Base-by-base conservation (phyloP, 1,140 invertebrate genomes). In the Vanessa atalanta region DNA sequence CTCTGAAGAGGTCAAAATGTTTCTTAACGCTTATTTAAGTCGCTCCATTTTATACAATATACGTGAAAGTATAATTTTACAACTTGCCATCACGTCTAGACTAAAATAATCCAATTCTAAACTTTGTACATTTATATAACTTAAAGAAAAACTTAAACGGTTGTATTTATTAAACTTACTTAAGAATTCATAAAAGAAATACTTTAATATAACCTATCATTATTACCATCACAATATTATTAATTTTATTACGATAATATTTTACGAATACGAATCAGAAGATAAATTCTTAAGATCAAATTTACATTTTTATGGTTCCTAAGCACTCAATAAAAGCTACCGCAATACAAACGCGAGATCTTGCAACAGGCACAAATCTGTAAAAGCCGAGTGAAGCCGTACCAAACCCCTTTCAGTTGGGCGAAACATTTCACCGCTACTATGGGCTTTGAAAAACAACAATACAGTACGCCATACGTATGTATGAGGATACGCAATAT, bases 21-120 rank as follows among this genome's bases (percentile, higher is more conserved):
- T 87, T 86, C 88, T 84, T 92, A 90, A 92, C 85, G 88, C 81
- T 81, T 88, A 88, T 89, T 90, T 90, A 92, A 92, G 85, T 87
- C 87, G 80, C 83, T 78, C 83, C 81, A 84, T 91, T 85, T 85
- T 85, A 61, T 61, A 57, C 23, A 3, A 57, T 0, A 61, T 26
- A 61, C 31, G 0, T 23, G 57, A 43, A 15, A 2, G 37, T 43
- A 15, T 15, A 26, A 26, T 16, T 31, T 31, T 37, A 61, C 4
- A 37, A 16, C 53, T 26, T 57, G 8, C 75, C 72, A 78, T 73
- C 61, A 65, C 20, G 83, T 83, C 84, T 86, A 87, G 84, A 87
- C 85, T 70, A 65, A 65, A 9, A 79, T 83, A 85, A 85, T 84
- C 84, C 76, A 79, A 75, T 87, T 80, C 12, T 37, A 31, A 61